Evolutionary conservation across 2,113 vertebrate genomes (phyloP).

Genomic region (Chloroceryle aenea): DNA sequence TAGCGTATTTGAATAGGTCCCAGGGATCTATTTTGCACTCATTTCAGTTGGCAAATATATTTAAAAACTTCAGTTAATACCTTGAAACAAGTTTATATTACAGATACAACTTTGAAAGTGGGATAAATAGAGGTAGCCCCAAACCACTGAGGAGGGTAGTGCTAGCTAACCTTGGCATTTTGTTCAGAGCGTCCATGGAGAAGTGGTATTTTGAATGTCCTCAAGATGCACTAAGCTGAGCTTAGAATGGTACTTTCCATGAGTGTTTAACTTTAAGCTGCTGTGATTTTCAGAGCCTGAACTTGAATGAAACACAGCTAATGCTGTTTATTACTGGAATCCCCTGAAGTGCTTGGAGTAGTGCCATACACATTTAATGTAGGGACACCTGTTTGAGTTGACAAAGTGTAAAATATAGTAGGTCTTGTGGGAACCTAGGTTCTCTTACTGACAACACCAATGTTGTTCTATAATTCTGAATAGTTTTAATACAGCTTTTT

Average conservation of each 20-base stretch:
- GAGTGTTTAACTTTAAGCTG: background rate
- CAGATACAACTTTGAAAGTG: background rate
- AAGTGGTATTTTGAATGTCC: background rate
- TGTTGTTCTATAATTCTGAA: background rate
- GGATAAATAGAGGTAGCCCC: background rate
- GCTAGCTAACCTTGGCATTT: accelerated
- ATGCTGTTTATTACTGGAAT: background rate
- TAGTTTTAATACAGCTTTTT: background rate
- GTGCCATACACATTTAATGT: accelerated
- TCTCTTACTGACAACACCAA: background rate
- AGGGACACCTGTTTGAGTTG: background rate
- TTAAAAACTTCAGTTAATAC: background rate
- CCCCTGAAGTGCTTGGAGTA: background rate
- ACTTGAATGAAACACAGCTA: background rate
- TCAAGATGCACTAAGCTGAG: background rate
- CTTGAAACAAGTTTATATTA: background rate
- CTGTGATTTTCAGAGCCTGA: background rate
- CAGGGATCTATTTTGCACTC: background rate
- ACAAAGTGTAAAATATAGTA: background rate
- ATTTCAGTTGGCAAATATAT: background rate
- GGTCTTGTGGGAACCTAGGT: background rate
- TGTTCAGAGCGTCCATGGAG: background rate
- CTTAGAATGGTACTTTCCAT: background rate
- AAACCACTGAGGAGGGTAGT: background rate
- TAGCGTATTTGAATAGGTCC: background rate